Conservation (phyloP, 2,113 vertebrate genomes). For the Tragulus kanchil region DNA sequence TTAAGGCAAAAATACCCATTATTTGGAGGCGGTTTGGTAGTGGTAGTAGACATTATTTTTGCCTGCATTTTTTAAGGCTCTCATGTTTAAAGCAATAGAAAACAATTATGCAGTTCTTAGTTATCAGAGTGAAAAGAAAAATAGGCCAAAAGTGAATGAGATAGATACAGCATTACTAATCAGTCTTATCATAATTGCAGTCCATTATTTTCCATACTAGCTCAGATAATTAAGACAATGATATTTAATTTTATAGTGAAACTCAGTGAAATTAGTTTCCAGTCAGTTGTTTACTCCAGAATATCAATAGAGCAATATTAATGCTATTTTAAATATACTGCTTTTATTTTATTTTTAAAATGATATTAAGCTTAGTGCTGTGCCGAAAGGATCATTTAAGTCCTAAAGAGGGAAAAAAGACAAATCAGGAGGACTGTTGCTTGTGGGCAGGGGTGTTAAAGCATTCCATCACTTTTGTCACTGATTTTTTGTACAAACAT, state of each 20-base stretch:
- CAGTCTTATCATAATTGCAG: background rate
- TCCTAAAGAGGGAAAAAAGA: background rate
- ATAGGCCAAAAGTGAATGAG: background rate
- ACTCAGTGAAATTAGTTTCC: background rate
- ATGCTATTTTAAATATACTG: background rate
- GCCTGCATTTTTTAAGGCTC: background rate
- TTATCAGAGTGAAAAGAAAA: slow-evolving; percentile 12
- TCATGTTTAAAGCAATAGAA: slow-evolving; percentile 29
- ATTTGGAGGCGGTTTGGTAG: background rate
- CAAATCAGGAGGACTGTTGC: background rate
- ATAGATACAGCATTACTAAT: background rate
- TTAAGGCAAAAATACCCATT: background rate
- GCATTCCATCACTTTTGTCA: background rate
- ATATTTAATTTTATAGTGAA: background rate
- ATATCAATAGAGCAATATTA: background rate
- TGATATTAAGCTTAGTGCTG: background rate
- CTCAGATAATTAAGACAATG: background rate
- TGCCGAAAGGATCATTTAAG: background rate
- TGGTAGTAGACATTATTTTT: slow-evolving; percentile 16
- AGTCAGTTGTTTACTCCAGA: background rate
- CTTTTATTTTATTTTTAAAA: background rate
- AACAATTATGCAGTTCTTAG: background rate
- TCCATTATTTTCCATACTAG: background rate
- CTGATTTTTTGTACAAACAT: background rate
- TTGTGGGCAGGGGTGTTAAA: background rate